These are phyloP conservation scores for Rosalia funebris DNA, from an alignment of 2,888 invertebrate species.

Conservation along the genomic window DNA sequence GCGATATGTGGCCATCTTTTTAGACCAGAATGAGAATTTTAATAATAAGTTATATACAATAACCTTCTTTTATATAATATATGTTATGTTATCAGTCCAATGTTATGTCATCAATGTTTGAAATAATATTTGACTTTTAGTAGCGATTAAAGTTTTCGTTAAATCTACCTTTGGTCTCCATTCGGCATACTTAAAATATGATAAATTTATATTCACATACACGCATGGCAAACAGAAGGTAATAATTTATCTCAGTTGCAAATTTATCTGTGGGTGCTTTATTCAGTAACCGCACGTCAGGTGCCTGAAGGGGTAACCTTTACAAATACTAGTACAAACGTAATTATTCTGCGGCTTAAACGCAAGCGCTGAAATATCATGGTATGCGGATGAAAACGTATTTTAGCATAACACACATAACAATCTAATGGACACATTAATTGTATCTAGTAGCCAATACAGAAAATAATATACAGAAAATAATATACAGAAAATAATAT, in stretches of 20 bases:
- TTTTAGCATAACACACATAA: neutral
- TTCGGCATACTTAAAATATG: neutral
- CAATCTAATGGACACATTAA: too few relatives aligned
- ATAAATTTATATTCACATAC: conserved; percentile 1
- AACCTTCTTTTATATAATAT: too few relatives aligned
- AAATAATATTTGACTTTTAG: too few relatives aligned
- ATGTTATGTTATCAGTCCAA: too few relatives aligned
- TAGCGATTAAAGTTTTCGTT: too few relatives aligned
- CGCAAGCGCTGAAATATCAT: conserved; percentile 12
- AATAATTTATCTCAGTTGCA: conserved; percentile 1
- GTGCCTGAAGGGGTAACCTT: neutral
- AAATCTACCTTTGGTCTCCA: neutral
- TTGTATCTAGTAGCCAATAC: too few relatives aligned
- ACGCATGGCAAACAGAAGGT: neutral
- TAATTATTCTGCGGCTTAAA: conserved; percentile 3
- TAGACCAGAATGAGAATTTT: too few relatives aligned
- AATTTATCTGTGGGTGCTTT: conserved; percentile 2
- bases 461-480: too few relatives aligned
- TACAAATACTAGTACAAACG: conserved; percentile 16
- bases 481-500: too few relatives aligned
- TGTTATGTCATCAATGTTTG: too few relatives aligned
- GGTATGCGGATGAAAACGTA: neutral
- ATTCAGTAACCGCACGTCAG: neutral
- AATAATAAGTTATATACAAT: too few relatives aligned
- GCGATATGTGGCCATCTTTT: too few relatives aligned